phyloP scores from a whole-genome alignment of 2,797 vertebrate genomes.

The Melanotaenia maccullochi region DNA sequence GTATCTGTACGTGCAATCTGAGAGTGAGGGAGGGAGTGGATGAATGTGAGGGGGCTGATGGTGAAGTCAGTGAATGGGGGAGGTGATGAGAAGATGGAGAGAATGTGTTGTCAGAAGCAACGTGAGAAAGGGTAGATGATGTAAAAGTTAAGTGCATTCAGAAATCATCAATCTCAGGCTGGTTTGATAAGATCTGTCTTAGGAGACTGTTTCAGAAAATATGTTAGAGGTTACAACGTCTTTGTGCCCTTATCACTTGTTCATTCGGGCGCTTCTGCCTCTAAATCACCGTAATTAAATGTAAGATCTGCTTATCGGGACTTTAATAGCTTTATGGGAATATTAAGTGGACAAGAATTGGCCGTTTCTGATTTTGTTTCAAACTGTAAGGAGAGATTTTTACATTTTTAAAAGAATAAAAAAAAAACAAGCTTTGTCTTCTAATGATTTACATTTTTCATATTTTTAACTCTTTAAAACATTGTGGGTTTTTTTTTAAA shows the following conservation, averaged over 20 bases:
- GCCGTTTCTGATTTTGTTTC: neutral
- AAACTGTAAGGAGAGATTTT: too few species aligned
- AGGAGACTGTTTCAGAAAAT: slow-evolving; percentile 33
- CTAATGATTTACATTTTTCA: too few species aligned
- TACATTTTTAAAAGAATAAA: too few species aligned
- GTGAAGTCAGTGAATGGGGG: slow-evolving; percentile 65
- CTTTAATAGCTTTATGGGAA: slow-evolving; percentile 51
- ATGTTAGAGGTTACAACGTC: slow-evolving; percentile 63
- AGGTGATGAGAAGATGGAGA: slow-evolving; percentile 51
- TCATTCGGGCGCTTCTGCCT: slow-evolving; percentile 38
- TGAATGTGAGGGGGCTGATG: slow-evolving; percentile 65
- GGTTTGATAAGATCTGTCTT: slow-evolving; percentile 63
- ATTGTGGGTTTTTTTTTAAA: too few species aligned
- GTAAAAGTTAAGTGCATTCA: slow-evolving; percentile 72
- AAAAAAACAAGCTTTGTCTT: too few species aligned
- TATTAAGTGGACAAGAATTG: slow-evolving; percentile 1
- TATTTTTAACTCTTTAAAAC: too few species aligned
- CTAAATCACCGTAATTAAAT: slow-evolving; percentile 41
- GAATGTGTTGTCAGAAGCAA: slow-evolving; percentile 45
- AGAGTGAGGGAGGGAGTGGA: slow-evolving; percentile 66
- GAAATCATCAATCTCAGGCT: slow-evolving; percentile 33
- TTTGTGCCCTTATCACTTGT: slow-evolving; percentile 58
- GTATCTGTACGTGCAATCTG: slow-evolving; percentile 65
- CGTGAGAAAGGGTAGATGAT: slow-evolving; percentile 51
- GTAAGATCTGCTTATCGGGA: slow-evolving; percentile 17